phyloP scores from a whole-genome alignment of 2,113 vertebrate genomes.

The Seriola rivoliana region DNA sequence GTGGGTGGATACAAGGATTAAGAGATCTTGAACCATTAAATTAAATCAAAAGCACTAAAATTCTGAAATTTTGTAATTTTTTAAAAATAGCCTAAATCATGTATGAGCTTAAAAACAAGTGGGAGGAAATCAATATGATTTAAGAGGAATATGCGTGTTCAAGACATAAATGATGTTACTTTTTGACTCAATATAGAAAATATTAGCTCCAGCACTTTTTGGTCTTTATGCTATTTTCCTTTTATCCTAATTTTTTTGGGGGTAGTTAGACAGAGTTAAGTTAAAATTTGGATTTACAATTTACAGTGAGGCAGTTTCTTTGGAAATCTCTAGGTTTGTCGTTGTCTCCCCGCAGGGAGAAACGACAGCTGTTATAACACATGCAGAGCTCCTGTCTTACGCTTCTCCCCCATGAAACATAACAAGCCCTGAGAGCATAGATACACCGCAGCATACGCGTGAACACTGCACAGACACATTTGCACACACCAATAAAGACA shows the following conservation, averaged over 20 bases:
- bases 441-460: background rate
- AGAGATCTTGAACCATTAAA: too few relatives aligned
- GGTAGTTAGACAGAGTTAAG: background rate
- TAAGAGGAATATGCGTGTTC: too few relatives aligned
- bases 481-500: slow-evolving; percentile 19
- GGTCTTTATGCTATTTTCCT: background rate
- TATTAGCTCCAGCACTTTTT: background rate
- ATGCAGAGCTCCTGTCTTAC: slow-evolving; percentile 30
- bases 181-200: too few relatives aligned
- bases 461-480: slow-evolving; percentile 1
- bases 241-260: background rate
- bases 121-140: background rate
- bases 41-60: too few relatives aligned
- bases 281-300: background rate
- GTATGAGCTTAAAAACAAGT: background rate
- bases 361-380: slow-evolving; percentile 67
- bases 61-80: too few relatives aligned
- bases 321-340: slow-evolving; percentile 61
- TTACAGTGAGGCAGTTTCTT: background rate
- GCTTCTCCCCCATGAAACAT: slow-evolving; percentile 41
- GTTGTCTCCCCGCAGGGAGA: slow-evolving; percentile 36
- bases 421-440: background rate
- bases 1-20: background rate
- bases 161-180: too few relatives aligned
- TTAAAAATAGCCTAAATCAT: too few relatives aligned